Percentiles rank a stretch among this genome's conserved stretches.
Evolutionary conservation across 2,888 invertebrate genomes (phyloP).

Genomic region (Drosophila tanythrix): DNA sequence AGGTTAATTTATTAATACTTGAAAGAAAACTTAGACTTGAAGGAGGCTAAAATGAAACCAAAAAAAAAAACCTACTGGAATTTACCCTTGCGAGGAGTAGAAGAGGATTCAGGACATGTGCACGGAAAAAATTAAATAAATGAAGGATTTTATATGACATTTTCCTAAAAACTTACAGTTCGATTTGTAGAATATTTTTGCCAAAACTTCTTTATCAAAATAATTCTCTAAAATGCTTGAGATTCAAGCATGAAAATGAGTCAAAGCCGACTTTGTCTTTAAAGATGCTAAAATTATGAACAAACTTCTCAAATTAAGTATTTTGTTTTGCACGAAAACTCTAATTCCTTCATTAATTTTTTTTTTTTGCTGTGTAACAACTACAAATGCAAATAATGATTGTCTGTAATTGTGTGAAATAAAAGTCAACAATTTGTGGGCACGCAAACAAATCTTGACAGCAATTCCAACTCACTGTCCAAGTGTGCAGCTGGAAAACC

Average conservation of each 20-base stretch:
- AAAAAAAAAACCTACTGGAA: not conserved
- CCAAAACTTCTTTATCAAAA: not conserved
- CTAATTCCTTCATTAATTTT: not conserved
- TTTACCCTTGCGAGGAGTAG: not conserved
- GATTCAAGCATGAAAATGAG: not conserved
- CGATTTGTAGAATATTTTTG: not conserved
- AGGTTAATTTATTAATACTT: not conserved
- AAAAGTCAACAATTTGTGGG: constrained; percentile 73
- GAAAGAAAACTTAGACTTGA: not conserved
- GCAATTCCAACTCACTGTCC: constrained; percentile 15
- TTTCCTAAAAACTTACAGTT: not conserved
- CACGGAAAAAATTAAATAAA: not conserved
- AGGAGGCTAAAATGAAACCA: not conserved
- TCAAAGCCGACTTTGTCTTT: not conserved
- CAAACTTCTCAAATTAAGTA: not conserved
- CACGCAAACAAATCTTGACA: constrained; percentile 67
- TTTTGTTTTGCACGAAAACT: not conserved
- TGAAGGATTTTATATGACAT: no score
- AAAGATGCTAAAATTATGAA: not conserved
- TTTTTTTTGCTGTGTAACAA: constrained; percentile 3
- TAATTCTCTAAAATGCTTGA: not conserved
- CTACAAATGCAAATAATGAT: constrained; percentile 57
- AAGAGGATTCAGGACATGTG: not conserved
- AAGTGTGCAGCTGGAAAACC: not conserved
- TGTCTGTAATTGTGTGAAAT: constrained; percentile 78